Conservation (phyloP, 2,113 vertebrate species). For the Salvelinus fontinalis region DNA sequence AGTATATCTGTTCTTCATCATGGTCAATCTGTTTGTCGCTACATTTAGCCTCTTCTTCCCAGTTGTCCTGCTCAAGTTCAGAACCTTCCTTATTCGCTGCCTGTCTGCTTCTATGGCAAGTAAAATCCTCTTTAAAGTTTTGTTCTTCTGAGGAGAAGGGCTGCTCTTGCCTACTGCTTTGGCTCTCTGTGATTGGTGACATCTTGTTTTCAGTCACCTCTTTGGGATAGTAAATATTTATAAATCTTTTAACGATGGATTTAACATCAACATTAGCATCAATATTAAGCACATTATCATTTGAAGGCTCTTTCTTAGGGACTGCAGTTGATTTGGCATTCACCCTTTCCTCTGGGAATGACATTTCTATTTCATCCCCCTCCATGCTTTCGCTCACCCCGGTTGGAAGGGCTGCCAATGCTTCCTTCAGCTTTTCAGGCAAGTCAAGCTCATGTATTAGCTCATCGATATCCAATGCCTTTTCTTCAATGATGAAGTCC, state of each 20-base stretch:
- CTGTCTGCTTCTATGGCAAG: conserved; percentile 1
- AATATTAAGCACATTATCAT: conserved; percentile 12
- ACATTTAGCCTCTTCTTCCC: conserved; percentile 3
- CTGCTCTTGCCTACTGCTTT: not conserved
- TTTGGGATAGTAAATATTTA: conserved; percentile 2
- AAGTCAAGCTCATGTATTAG: conserved; percentile 61
- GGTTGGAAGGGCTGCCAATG: conserved; percentile 52
- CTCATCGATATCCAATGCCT: conserved; percentile 54
- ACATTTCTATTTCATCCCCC: conserved; percentile 12
- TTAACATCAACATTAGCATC: conserved; percentile 31
- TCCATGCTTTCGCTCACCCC: conserved; percentile 12
- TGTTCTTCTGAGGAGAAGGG: not conserved
- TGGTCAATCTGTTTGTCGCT: conserved; percentile 8
- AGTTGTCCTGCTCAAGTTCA: not conserved
- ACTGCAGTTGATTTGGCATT: conserved; percentile 9
- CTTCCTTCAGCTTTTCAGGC: conserved; percentile 60
- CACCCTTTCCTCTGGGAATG: conserved; percentile 11
- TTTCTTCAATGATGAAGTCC: conserved; percentile 41
- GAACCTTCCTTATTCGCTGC: not conserved
- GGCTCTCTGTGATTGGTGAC: not conserved
- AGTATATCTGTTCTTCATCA: conserved; percentile 10
- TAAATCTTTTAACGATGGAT: conserved; percentile 22
- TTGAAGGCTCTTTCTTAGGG: conserved; percentile 11
- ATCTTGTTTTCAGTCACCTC: conserved; percentile 1
- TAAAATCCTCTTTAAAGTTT: not conserved